These are phyloP conservation scores for Brenthis daphne DNA, from an alignment of 2,888 invertebrate species.

Conservation along the genomic window DNA sequence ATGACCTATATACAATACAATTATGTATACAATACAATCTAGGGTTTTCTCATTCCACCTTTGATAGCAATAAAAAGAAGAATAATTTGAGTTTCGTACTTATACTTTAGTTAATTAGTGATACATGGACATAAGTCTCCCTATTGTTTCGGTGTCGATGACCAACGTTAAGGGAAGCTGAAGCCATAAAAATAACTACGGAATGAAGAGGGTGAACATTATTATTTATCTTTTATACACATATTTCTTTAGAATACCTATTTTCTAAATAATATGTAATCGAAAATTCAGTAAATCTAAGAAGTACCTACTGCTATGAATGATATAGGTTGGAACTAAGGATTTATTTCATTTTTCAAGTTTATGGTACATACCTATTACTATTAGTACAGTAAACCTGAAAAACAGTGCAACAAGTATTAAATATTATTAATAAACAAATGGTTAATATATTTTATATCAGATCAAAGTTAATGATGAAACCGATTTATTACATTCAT, in stretches of 20 bases:
- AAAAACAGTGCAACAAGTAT: too few relatives aligned
- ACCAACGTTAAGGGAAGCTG: conserved; percentile 73
- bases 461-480: conserved; percentile 19
- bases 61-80: too few relatives aligned
- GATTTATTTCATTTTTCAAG: background rate
- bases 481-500: conserved; percentile 30
- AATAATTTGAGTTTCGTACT: too few relatives aligned
- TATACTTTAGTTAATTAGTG: conserved; percentile 47
- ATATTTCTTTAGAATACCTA: background rate
- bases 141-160: conserved; percentile 67
- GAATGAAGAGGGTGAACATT: conserved; percentile 66
- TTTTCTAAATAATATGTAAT: too few relatives aligned
- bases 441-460: conserved; percentile 16
- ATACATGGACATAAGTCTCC: conserved; percentile 46
- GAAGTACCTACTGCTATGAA: too few relatives aligned
- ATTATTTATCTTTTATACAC: conserved; percentile 46
- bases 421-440: too few relatives aligned
- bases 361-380: too few relatives aligned
- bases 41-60: too few relatives aligned
- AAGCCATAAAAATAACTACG: conserved; percentile 68
- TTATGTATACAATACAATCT: background rate
- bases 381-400: too few relatives aligned
- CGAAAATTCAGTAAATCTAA: too few relatives aligned
- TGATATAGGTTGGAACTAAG: too few relatives aligned
- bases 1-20: background rate